Conservation (phyloP, 2,888 invertebrate species). For the Mesorhabditis belari region DNA sequence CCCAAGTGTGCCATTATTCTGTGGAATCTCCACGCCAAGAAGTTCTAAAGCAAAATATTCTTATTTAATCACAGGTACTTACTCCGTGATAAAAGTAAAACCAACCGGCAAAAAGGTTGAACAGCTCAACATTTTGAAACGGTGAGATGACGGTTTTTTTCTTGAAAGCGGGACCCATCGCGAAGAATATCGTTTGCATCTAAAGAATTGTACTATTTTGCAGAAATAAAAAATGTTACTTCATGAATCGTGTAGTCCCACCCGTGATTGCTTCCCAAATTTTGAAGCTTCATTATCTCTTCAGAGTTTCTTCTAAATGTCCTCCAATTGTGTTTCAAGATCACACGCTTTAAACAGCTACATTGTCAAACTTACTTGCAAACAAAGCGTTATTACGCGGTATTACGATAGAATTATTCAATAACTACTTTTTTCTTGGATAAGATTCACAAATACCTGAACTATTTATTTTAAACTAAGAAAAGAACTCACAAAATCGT, state of each 20-base stretch:
- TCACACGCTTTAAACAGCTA: too few species aligned
- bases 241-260: background rate
- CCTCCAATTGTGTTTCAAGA: too few species aligned
- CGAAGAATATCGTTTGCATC: slow-evolving; percentile 49
- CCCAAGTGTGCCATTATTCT: background rate
- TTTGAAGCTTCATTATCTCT: too few species aligned
- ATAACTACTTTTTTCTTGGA: background rate
- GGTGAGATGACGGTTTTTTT: slow-evolving; percentile 23
- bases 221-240: too few species aligned
- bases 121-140: slow-evolving; percentile 46
- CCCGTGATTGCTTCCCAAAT: background rate
- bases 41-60: background rate
- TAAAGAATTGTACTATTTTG: background rate
- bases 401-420: background rate
- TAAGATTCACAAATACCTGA: background rate
- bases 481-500: slow-evolving; percentile 26
- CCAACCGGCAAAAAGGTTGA: slow-evolving; percentile 34
- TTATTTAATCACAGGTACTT: background rate
- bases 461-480: slow-evolving; percentile 4
- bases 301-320: too few species aligned
- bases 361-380: too few species aligned
- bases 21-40: background rate
- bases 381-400: background rate
- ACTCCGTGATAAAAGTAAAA: background rate
- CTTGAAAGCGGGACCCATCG: slow-evolving; percentile 41